A percentile compares a stretch with the other conserved stretches of the same genome.
These are phyloP conservation scores for Schizopygopsis pylzovi DNA, from an alignment of 2,797 vertebrate species.

Conservation along the genomic window DNA sequence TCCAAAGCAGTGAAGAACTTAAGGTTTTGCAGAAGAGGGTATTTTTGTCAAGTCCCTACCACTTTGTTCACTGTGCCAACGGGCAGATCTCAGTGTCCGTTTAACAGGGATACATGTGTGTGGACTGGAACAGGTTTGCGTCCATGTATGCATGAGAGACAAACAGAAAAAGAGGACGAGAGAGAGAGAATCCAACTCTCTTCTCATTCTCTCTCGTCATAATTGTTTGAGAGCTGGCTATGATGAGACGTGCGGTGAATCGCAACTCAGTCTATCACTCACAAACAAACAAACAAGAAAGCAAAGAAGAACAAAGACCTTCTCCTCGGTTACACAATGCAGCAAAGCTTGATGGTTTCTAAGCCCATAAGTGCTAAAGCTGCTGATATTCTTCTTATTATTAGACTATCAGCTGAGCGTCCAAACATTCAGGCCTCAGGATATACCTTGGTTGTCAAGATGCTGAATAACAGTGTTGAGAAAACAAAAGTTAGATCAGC, in stretches of 20 bases:
- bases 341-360: slow-evolving; percentile 21
- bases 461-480: neutral
- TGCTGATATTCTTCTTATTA: neutral
- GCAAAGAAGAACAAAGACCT: slow-evolving; percentile 53
- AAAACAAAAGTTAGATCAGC: slow-evolving; percentile 8
- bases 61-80: slow-evolving; percentile 42
- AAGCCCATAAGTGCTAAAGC: slow-evolving; percentile 26
- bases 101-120: slow-evolving; percentile 48
- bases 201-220: slow-evolving; percentile 56
- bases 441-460: slow-evolving; percentile 6
- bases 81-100: slow-evolving; percentile 41
- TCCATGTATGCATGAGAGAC: slow-evolving; percentile 28
- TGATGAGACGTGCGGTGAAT: slow-evolving; percentile 55
- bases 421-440: slow-evolving; percentile 20
- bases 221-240: slow-evolving; percentile 56
- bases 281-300: slow-evolving; percentile 54
- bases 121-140: slow-evolving; percentile 13
- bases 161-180: neutral
- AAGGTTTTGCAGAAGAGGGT: slow-evolving; percentile 45
- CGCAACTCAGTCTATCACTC: slow-evolving; percentile 43
- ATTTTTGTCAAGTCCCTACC: slow-evolving; percentile 41
- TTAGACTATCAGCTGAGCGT: slow-evolving; percentile 19
- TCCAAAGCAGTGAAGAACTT: slow-evolving; percentile 56
- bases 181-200: slow-evolving; percentile 38
- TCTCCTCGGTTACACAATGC: slow-evolving; percentile 38